Evolutionary conservation across 2,797 vertebrate species (phyloP).

Genomic region (Trachurus trachurus): DNA sequence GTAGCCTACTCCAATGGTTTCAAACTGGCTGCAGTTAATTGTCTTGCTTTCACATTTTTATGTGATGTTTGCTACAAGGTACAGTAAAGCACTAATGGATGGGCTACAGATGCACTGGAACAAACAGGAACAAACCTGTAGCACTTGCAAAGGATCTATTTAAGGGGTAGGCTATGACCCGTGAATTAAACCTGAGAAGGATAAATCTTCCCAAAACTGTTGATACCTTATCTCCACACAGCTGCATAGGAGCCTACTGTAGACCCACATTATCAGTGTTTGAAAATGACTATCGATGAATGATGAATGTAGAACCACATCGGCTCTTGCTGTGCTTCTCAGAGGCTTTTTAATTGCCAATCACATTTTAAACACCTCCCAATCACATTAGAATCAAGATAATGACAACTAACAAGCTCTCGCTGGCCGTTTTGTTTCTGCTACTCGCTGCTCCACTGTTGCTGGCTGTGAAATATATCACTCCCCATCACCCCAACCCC

Average conservation of each 20-base stretch:
- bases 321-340: background rate
- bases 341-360: slow-evolving; percentile 41
- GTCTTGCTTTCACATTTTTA: background rate
- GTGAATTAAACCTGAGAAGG: background rate
- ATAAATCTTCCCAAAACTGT: background rate
- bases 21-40: slow-evolving; percentile 18
- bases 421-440: background rate
- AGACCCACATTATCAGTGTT: slow-evolving; percentile 34
- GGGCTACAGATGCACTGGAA: slow-evolving; percentile 10
- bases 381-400: slow-evolving; percentile 43
- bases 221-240: background rate
- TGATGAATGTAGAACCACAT: slow-evolving; percentile 19
- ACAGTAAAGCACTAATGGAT: slow-evolving; percentile 5
- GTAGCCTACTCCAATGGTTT: slow-evolving; percentile 1
- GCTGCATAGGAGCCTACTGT: no score
- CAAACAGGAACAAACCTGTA: background rate
- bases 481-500: background rate
- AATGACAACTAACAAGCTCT: slow-evolving; percentile 17
- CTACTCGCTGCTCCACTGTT: slow-evolving; percentile 1
- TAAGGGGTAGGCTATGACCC: background rate
- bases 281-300: slow-evolving; percentile 22
- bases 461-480: slow-evolving; percentile 5
- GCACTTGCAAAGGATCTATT: background rate
- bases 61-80: slow-evolving; percentile 9
- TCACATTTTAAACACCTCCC: slow-evolving; percentile 48